phyloP scores from a whole-genome alignment of 2,888 invertebrate species.

The Papilio demoleus region DNA sequence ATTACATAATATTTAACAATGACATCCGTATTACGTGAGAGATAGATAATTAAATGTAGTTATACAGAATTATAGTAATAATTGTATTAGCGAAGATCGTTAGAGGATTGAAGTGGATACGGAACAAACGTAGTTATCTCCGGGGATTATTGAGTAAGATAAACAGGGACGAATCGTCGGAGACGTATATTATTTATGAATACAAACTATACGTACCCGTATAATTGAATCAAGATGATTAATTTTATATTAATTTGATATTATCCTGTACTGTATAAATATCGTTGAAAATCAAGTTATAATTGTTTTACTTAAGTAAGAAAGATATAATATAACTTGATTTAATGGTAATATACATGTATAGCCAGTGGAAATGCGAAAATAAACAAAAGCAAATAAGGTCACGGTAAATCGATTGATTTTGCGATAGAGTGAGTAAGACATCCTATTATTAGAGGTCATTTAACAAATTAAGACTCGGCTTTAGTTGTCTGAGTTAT shows the following conservation, averaged over 20 bases:
- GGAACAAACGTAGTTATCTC: constrained; percentile 57
- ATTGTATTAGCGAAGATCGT: constrained; percentile 41
- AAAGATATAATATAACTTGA: too few relatives aligned
- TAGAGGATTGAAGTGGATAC: constrained; percentile 52
- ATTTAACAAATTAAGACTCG: too few relatives aligned
- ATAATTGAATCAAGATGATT: constrained; percentile 1
- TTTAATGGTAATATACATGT: too few relatives aligned
- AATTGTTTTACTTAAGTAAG: too few relatives aligned
- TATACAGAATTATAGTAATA: constrained; percentile 40
- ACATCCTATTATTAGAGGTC: too few relatives aligned
- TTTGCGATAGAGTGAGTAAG: too few relatives aligned
- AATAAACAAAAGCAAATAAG: too few relatives aligned
- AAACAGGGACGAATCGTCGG: constrained; percentile 21
- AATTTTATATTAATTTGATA: constrained; percentile 15
- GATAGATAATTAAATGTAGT: constrained; percentile 36
- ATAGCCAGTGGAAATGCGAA: too few relatives aligned
- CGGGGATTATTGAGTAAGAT: constrained; percentile 39
- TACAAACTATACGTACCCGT: not conserved
- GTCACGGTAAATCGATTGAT: too few relatives aligned
- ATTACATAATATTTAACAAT: not conserved
- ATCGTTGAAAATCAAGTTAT: too few relatives aligned
- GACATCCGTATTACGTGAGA: constrained; percentile 14
- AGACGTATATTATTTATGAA: constrained; percentile 39
- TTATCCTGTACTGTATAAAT: not conserved
- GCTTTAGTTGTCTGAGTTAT: too few relatives aligned